phyloP scores from a whole-genome alignment of 2,888 invertebrate genomes.

The Bellardia pandia region DNA sequence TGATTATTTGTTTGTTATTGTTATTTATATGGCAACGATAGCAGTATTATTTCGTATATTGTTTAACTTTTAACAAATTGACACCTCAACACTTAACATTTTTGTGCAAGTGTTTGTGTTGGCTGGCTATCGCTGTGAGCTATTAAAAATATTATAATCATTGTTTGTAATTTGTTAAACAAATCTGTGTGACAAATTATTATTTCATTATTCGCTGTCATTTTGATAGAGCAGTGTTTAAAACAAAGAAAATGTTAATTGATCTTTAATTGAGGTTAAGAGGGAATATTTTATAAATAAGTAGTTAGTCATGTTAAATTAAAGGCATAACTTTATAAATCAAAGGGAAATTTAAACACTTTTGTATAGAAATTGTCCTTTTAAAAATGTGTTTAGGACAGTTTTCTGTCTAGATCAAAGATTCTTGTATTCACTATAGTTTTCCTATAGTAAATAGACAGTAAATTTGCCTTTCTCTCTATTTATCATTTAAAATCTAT shows the following conservation, averaged over 20 bases:
- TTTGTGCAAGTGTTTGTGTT: background rate
- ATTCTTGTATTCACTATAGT: too few species aligned
- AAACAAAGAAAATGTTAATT: background rate
- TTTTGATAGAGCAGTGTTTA: background rate
- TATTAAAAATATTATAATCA: slow-evolving; percentile 22
- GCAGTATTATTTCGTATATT: slow-evolving; percentile 17
- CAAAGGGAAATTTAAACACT: too few species aligned
- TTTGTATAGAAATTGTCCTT: too few species aligned
- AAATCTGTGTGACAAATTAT: slow-evolving; percentile 51
- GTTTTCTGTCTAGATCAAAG: too few species aligned
- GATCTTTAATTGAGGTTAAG: background rate
- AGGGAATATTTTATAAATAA: too few species aligned
- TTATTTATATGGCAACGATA: slow-evolving; percentile 31
- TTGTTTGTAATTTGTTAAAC: slow-evolving; percentile 54
- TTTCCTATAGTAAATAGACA: too few species aligned
- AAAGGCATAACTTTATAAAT: too few species aligned
- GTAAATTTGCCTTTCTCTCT: too few species aligned
- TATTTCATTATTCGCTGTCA: background rate
- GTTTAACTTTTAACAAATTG: slow-evolving; percentile 43
- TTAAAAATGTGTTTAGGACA: too few species aligned
- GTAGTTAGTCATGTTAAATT: too few species aligned
- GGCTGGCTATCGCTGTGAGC: background rate
- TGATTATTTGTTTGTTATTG: slow-evolving; percentile 26
- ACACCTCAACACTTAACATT: slow-evolving; percentile 42
- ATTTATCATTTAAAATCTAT: too few species aligned